Evolutionary conservation across 1,140 invertebrate genomes (phyloP), one percentile per base, ranked within the genome.

Genomic region (Drosophila baimaii): DNA sequence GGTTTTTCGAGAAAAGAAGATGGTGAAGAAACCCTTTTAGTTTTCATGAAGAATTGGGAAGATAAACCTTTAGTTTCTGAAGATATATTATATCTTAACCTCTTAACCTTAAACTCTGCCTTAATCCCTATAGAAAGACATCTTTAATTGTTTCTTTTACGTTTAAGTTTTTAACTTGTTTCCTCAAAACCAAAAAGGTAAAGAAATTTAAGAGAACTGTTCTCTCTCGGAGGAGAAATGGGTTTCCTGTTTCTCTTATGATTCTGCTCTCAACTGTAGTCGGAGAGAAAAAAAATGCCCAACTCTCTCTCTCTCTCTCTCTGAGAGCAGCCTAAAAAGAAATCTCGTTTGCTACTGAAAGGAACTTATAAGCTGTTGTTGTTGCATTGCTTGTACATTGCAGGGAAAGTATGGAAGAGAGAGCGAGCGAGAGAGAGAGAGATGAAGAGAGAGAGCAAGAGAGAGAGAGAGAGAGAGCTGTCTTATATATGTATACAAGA

Each of bases 221-320:
- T 15, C 4, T 5, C 9, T 1, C 2, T 5, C 0, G 2, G 17
- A 19, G 17, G 17, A 43, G 1, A n/a, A n/a, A n/a, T n/a, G n/a
- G n/a, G n/a, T 37, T 37, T n/a, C 35, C 2, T 8, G 19, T 41
- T 41, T 19, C 0, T 19, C 0, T 19, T 2, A 37, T 5, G n/a
- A n/a, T 10, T 19, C 8, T n/a, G n/a, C 39, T 0, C 9, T 43
- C 0, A 43, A 5, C 39, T 19, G 1, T 2, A 19, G 17, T 2
- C 5, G 3, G 9, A 12, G 17, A 12, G 10, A 10, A 19, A 2
- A 5, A 43, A 43, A 1, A 0, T n/a, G n/a, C n/a, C n/a, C n/a
- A n/a, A n/a, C 9, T 8, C 3, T 39, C 39, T 41, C 39, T 39
- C 7, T n/a, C 9, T 8, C 3, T 39, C 39, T 41, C 39, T 39